Base-by-base conservation (phyloP, 2,888 invertebrate genomes). In the Eulithis testata region DNA sequence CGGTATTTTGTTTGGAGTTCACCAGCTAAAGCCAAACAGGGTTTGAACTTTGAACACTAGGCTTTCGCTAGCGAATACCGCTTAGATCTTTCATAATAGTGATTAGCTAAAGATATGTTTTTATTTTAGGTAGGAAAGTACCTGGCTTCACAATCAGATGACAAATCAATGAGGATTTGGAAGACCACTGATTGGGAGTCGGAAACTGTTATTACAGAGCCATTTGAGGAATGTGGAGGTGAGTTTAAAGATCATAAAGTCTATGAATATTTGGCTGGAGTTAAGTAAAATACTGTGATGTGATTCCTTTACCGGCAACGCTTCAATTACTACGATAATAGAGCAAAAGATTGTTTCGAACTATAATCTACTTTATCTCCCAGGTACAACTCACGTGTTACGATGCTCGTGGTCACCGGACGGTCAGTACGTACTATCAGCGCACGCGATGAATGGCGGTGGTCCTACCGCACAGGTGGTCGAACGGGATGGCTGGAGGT, bases 371-470 rank as follows among this genome's bases (percentile, higher is more conserved):
- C 7, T 47, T 57, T 47, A 1, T 40, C 40, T 40, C 40, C 4
- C 94, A 79, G 97, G 96, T 9, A 99, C 98, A 0, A 99, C 99
- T 0, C 98, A 98, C 86, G 97, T 98, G 11, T 92, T 99, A 9
- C 94, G 99, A 0, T 93, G 98, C 40, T 97, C 97, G 53, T 99
- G 99, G 99, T 99, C 99, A 1, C 99, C 99, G 0, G 99, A 99
- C 90, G 99, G 98, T 0, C 98, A 98, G 85, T 98, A 98, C 89
- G 94, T 99, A 67, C 96, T 99, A 21, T 98, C 99, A 0, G 99
- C 99, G 2, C 99, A 99, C 92, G 99, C 99, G 0, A 99, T 99
- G 97, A 99, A 99, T 87, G 98, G 99, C 59, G 97, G 98, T 9
- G 99, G 99, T 0, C 99, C 99, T 0, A 99, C 99, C 0, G 99